Evolutionary conservation across 2,113 vertebrate species (phyloP), one percentile per base, ranked within the genome.

Genomic region (Sinocyclocheilus rhinocerous): DNA sequence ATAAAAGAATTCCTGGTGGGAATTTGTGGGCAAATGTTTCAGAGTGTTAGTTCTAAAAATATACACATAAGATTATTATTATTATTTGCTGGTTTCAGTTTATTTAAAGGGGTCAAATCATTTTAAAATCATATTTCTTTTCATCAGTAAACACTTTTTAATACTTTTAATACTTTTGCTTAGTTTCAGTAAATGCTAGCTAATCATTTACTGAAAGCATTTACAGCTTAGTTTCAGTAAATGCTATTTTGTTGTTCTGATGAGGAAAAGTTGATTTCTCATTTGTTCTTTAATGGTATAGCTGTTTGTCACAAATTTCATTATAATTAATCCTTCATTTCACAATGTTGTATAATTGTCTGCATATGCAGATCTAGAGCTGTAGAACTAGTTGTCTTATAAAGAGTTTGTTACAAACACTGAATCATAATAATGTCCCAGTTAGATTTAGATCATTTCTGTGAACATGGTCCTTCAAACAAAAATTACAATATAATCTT

Each of bases 1-100:
- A 72, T 22, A 67, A 67, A 77, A 24, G 1, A 80, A 78, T 48
- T 79, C 33, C 75, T 61, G 67, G 55, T 55, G 20, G 75, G 24
- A 22, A 42, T 45, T 12, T 73, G 45, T 39, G 26, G 76, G 63
- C 29, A 76, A 72, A 22, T 59, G 2, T 22, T 57, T 57, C 52
- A 57, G 55, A 57, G 55, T 10, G 57, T n/a, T 59, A 55, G 1
- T 55, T 55, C 6, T 18, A 18, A 55, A 55, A 55, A 55, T 55
- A 55, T 18, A 16, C 52, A 55, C 16, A 55, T 55, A 7, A 18
- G 52, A 55, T 20, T 55, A 12, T 9, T 63, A 18, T 69, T 36
- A 69, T 20, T 70, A 20, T 70, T 55, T 55, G 5, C 52, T 55
- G 4, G 4, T 55, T 55, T 55, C 15, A 2, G 16, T 55, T 18